Evolutionary conservation across 2,797 vertebrate species (phyloP), one percentile per base, ranked within the genome.

Genomic region (Zenarchopterus dispar): DNA sequence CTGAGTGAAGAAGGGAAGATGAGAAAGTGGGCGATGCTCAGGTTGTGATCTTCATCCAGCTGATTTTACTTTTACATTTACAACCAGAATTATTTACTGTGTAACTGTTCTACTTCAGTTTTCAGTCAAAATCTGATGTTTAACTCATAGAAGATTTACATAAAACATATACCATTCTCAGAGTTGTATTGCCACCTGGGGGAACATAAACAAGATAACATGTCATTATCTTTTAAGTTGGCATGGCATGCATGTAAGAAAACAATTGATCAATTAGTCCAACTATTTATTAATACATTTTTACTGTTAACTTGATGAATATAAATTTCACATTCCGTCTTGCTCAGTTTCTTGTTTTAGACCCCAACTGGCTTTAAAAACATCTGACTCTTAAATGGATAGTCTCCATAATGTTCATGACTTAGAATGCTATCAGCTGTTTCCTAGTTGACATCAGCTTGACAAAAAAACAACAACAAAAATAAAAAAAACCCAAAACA

Each of bases 31-130:
- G 31, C 55, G 60, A 33, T 23, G 0, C 50, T 60, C 15, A 17
- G 51, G 23, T 63, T 80, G 62, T 80, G 68, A 72, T 69, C 81
- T 75, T 75, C 69, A 73, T 75, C 70, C 71, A 65, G 36, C 24
- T 49, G 8, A 48, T 42, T 26, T 62, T 42, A 0, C 21, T 18
- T 67, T 51, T 13, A 43, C 16, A 56, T 23, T 21, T 24, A 28
- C 28, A 28, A 28, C 50, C n/a, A 41, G 1, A 57, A 18, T 56
- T 42, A 51, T 73, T 68, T 58, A 59, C 42, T 19, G 46, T 59
- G 24, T 24, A 17, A 19, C 10, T 15, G 1, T 11, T 17, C 48
- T 66, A 13, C 39, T 49, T 43, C 19, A 19, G 6, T 7, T 48
- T 33, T 2, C 0, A 16, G 28, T 51, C 2, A 18, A 21, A 54